These are phyloP conservation scores for Todiramphus saurophagus DNA, from an alignment of 2,113 vertebrate genomes.

Conservation along the genomic window DNA sequence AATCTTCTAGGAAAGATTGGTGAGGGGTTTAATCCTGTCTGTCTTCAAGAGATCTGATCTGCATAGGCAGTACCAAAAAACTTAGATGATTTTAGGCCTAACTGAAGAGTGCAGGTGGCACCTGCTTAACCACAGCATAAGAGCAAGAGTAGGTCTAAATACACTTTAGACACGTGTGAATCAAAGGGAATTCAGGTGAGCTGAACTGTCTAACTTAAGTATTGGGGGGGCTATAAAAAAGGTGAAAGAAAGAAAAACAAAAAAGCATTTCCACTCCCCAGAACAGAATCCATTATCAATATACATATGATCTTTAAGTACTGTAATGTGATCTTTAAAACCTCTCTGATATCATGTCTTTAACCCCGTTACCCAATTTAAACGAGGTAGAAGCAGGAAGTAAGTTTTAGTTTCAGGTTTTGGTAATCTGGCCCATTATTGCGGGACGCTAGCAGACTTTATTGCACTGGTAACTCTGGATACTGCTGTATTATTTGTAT, in stretches of 20 bases:
- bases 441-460: neutral
- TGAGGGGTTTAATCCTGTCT: neutral
- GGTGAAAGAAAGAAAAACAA: neutral
- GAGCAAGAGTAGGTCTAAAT: neutral
- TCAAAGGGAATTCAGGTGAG: neutral
- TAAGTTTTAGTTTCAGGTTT: neutral
- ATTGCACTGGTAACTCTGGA: neutral
- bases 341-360: neutral
- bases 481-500: neutral
- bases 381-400: neutral
- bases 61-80: neutral
- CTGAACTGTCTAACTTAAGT: neutral
- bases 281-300: neutral
- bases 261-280: neutral
- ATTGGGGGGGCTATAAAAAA: neutral
- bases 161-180: neutral
- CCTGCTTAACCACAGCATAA: neutral
- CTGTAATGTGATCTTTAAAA: neutral
- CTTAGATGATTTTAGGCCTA: neutral
- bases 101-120: neutral
- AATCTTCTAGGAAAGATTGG: neutral
- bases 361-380: neutral
- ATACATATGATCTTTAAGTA: neutral
- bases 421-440: neutral
- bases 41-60: neutral